Evolutionary conservation across 2,888 invertebrate genomes (phyloP).

Genomic region (Pardosa pseudoannulata): DNA sequence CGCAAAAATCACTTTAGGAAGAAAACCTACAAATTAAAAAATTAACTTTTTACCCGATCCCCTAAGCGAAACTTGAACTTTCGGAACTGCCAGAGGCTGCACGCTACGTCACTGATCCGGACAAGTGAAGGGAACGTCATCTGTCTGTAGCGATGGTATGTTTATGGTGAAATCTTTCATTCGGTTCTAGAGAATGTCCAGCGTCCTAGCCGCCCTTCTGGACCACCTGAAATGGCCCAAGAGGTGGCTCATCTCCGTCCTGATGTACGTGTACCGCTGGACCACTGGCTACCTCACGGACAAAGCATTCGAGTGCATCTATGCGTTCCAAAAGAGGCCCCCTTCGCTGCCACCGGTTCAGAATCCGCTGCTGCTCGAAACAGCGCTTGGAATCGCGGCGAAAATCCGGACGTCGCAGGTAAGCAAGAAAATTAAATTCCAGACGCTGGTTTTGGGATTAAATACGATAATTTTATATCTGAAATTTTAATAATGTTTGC

Average conservation of each 20-base stretch:
- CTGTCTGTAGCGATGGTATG: neutral
- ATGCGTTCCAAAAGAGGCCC: conserved; percentile 24
- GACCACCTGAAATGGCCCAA: conserved; percentile 25
- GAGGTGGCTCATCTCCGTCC: conserved; percentile 27
- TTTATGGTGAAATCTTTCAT: neutral
- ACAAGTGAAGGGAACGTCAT: neutral
- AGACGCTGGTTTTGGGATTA: no score
- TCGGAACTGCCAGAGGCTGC: conserved; percentile 29
- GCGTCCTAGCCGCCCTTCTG: conserved; percentile 24
- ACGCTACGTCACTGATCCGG: conserved; percentile 25
- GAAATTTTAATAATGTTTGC: no score
- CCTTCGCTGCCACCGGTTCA: conserved; percentile 45
- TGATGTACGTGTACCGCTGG: conserved; percentile 48
- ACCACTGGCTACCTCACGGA: conserved; percentile 40
- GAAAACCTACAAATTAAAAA: neutral
- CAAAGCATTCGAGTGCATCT: conserved; percentile 24
- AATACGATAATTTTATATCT: no score
- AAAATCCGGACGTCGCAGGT: conserved; percentile 55
- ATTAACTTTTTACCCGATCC: neutral
- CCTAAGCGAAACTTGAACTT: neutral
- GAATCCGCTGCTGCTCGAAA: conserved; percentile 59
- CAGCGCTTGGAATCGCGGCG: conserved; percentile 39
- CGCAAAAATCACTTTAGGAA: no score
- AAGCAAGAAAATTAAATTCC: no score
- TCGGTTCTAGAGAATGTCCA: conserved; percentile 26